Evolutionary conservation across 2,888 invertebrate genomes (phyloP).

Genomic region (Plebejus argus): DNA sequence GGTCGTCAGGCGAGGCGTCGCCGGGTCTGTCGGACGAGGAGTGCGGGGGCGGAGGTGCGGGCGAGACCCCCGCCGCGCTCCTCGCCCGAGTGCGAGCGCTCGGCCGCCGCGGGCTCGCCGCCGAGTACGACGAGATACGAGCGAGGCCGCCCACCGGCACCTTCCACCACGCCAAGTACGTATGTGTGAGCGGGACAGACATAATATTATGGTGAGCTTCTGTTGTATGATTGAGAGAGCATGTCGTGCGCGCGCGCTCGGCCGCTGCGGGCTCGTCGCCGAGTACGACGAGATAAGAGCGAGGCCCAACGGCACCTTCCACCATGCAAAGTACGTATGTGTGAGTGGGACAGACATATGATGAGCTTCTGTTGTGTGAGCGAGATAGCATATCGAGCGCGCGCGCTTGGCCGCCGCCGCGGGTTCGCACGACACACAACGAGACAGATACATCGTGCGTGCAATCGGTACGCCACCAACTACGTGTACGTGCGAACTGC

Average conservation of each 20-base stretch:
- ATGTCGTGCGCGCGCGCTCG: constrained; percentile 87
- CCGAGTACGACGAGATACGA: constrained; percentile 94
- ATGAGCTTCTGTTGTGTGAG: no score
- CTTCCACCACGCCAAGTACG: constrained; percentile 92
- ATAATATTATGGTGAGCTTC: no score
- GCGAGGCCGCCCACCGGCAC: constrained; percentile 91
- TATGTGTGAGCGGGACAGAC: constrained; percentile 37
- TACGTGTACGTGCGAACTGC: no score
- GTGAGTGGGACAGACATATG: no score
- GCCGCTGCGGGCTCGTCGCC: constrained; percentile 89
- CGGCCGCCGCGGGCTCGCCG: constrained; percentile 89
- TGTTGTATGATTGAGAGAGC: no score
- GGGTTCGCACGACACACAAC: no score
- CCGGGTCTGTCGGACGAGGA: constrained; percentile 96
- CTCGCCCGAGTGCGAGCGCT: constrained; percentile 87
- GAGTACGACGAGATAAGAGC: constrained; percentile 95
- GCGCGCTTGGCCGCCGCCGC: no score
- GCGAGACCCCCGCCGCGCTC: constrained; percentile 86
- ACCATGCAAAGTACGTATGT: constrained; percentile 87
- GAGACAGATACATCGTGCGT: no score
- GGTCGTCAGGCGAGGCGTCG: constrained; percentile 81
- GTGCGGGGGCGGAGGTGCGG: constrained; percentile 85
- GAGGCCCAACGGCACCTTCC: constrained; percentile 93
- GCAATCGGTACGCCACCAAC: no score
- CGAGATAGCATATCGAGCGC: no score